Evolutionary conservation across 2,113 vertebrate genomes (phyloP).

Genomic region (Solea solea): DNA sequence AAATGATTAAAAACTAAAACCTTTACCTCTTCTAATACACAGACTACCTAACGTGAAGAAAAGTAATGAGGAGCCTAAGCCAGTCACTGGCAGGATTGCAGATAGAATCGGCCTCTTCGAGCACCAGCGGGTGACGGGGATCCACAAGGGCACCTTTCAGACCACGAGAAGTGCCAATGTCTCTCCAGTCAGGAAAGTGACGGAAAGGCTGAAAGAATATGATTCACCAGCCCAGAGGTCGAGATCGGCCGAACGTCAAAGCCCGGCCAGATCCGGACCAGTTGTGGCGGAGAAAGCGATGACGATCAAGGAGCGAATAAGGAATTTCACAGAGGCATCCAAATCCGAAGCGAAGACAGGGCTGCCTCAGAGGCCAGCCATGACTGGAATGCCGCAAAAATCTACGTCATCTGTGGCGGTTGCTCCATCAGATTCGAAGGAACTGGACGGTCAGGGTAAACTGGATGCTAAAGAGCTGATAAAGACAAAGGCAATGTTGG

Average conservation of each 20-base stretch:
- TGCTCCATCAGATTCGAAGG: conserved; percentile 14
- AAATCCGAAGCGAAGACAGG: not conserved
- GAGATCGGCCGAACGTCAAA: conserved; percentile 49
- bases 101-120: conserved; percentile 79
- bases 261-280: conserved; percentile 21
- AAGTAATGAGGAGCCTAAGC: conserved; percentile 33
- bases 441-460: conserved; percentile 68
- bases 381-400: conserved; percentile 44
- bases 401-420: conserved; percentile 2
- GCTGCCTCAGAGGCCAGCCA: conserved; percentile 23
- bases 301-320: conserved; percentile 60
- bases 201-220: conserved; percentile 25
- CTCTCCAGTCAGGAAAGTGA: conserved; percentile 58
- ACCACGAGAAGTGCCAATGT: conserved; percentile 60
- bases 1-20: not conserved
- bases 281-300: conserved; percentile 22
- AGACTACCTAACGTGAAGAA: conserved; percentile 57
- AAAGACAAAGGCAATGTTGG: conserved; percentile 11
- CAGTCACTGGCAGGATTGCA: conserved; percentile 42
- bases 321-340: conserved; percentile 41
- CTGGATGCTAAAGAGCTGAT: conserved; percentile 45
- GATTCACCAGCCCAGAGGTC: conserved; percentile 44
- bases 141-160: conserved; percentile 8
- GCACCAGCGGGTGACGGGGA: not conserved
- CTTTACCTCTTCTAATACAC: conserved; percentile 25